phyloP scores from a whole-genome alignment of 2,113 vertebrate species.

The Solea senegalensis region DNA sequence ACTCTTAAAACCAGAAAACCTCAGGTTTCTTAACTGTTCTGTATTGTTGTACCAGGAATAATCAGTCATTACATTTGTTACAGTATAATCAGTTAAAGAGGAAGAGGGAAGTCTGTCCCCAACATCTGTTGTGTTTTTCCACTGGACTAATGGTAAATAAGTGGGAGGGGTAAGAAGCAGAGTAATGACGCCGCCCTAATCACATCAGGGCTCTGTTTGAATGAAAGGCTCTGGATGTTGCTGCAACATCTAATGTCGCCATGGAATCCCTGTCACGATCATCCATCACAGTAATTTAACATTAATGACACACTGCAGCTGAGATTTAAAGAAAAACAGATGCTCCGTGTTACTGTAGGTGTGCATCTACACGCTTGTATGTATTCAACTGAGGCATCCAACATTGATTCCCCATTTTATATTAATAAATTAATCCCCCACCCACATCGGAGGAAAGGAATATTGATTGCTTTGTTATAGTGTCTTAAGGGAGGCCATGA shows the following conservation, averaged over 20 bases:
- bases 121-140: slow-evolving; percentile 19
- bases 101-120: not conserved
- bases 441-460: slow-evolving; percentile 40
- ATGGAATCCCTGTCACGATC: slow-evolving; percentile 53
- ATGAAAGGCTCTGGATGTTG: slow-evolving; percentile 45
- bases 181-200: slow-evolving; percentile 63
- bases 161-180: slow-evolving; percentile 38
- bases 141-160: slow-evolving; percentile 51
- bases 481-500: slow-evolving; percentile 53
- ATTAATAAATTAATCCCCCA: slow-evolving; percentile 64
- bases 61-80: too few relatives aligned
- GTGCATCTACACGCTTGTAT: not conserved
- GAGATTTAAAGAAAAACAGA: not conserved
- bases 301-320: slow-evolving; percentile 25
- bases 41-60: too few relatives aligned
- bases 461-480: slow-evolving; percentile 68
- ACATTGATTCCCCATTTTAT: slow-evolving; percentile 69
- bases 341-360: slow-evolving; percentile 3
- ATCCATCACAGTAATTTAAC: slow-evolving; percentile 62
- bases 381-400: not conserved
- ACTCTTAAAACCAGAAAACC: too few relatives aligned
- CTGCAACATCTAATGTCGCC: slow-evolving; percentile 72
- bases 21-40: too few relatives aligned
- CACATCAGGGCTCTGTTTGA: slow-evolving; percentile 57
- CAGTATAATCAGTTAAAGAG: too few relatives aligned